Evolutionary conservation across 2,888 invertebrate species (phyloP).

Genomic region (Lumbricus terrestris): DNA sequence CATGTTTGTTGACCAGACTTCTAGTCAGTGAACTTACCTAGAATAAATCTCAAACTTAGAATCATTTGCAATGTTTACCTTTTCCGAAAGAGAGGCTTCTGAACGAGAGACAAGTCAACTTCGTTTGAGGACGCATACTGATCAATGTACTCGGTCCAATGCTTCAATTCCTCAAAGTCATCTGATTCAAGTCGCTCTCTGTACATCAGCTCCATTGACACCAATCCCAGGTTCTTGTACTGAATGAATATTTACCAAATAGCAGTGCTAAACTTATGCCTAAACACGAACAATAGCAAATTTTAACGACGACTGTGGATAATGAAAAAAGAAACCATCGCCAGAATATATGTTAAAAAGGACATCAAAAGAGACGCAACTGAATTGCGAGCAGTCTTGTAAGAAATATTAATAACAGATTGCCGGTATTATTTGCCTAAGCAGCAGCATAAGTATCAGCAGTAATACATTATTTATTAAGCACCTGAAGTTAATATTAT

Average conservation of each 20-base stretch:
- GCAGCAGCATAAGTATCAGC: neutral
- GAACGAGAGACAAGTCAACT: constrained; percentile 15
- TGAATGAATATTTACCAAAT: constrained; percentile 57
- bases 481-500: neutral
- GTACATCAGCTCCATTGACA: constrained; percentile 54
- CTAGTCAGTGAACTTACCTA: neutral
- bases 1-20: neutral
- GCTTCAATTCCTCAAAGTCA: neutral
- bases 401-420: neutral
- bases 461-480: neutral
- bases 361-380: neutral
- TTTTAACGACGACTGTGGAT: neutral
- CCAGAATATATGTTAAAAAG: neutral
- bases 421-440: neutral
- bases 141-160: neutral
- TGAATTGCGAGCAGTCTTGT: neutral
- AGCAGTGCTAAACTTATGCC: constrained; percentile 78
- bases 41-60: neutral
- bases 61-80: neutral
- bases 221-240: neutral
- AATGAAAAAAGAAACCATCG: neutral
- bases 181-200: neutral
- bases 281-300: neutral
- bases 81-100: neutral
- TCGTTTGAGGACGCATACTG: neutral